phyloP scores from a whole-genome alignment of 2,113 vertebrate genomes.

The Pterocles gutturalis region DNA sequence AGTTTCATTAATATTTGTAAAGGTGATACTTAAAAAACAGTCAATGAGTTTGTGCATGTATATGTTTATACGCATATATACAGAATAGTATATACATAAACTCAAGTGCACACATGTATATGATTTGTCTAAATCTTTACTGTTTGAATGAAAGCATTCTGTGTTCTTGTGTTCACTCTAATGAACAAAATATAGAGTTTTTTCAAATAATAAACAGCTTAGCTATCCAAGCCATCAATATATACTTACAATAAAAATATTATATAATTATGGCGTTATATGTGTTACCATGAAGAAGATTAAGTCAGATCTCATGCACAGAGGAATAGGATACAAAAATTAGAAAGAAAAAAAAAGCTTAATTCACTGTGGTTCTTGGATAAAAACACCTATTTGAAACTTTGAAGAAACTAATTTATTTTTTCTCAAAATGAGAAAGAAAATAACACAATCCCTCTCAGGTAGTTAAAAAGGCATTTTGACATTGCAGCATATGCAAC shows the following conservation, averaged over 20 bases:
- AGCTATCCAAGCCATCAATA: not conserved
- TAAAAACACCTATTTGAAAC: not conserved
- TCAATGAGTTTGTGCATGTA: not conserved
- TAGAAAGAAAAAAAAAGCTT: accelerated
- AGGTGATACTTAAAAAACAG: not conserved
- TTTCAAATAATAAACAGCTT: not conserved
- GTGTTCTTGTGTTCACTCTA: not conserved
- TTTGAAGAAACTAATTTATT: not conserved
- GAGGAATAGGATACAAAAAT: not conserved
- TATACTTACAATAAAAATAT: not conserved
- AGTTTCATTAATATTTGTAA: not conserved
- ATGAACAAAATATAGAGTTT: not conserved
- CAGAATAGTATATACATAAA: not conserved
- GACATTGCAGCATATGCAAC: not conserved
- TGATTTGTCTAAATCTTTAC: not conserved
- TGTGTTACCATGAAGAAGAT: not conserved
- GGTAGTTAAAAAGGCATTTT: slow-evolving; percentile 30
- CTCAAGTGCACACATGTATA: accelerated
- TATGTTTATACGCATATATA: not conserved
- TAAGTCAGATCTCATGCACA: not conserved
- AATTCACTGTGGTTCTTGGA: not conserved
- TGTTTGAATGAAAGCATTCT: not conserved
- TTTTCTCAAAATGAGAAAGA: not conserved
- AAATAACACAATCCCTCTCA: not conserved
- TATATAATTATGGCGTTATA: not conserved